These are phyloP conservation scores for Guaruba guarouba DNA, from an alignment of 2,113 vertebrate genomes.

Conservation along the genomic window DNA sequence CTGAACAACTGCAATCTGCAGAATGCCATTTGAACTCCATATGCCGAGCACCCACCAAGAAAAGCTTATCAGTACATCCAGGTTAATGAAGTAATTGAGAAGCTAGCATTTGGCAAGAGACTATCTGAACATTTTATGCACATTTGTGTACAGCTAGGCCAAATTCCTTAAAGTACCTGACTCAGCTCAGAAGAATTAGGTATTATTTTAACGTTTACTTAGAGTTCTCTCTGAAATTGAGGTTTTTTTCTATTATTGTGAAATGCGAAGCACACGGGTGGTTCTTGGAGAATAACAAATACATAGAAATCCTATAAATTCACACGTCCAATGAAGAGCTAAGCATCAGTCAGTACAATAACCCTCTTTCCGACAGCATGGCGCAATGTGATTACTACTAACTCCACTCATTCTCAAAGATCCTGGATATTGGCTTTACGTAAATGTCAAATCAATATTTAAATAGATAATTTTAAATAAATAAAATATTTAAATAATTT, in stretches of 20 bases:
- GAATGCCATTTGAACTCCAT: neutral
- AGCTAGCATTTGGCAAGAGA: neutral
- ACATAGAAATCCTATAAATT: neutral
- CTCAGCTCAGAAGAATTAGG: neutral
- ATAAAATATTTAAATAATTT: neutral
- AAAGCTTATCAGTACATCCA: neutral
- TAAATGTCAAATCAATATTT: neutral
- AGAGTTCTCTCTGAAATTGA: neutral
- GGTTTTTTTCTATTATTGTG: neutral
- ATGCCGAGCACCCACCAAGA: fast-evolving
- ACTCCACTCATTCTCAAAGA: neutral
- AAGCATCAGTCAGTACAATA: neutral
- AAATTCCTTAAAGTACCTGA: neutral
- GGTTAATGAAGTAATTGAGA: neutral
- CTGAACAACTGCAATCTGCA: neutral
- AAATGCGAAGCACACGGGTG: neutral
- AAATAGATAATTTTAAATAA: neutral
- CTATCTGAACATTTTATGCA: neutral
- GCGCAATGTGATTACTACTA: neutral
- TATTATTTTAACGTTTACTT: neutral
- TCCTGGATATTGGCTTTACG: neutral
- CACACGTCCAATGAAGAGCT: neutral
- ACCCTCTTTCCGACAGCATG: neutral
- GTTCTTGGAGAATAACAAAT: neutral
- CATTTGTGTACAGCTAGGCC: neutral